Conservation (phyloP, 2,113 vertebrate species). For the Scartelaos histophorus region DNA sequence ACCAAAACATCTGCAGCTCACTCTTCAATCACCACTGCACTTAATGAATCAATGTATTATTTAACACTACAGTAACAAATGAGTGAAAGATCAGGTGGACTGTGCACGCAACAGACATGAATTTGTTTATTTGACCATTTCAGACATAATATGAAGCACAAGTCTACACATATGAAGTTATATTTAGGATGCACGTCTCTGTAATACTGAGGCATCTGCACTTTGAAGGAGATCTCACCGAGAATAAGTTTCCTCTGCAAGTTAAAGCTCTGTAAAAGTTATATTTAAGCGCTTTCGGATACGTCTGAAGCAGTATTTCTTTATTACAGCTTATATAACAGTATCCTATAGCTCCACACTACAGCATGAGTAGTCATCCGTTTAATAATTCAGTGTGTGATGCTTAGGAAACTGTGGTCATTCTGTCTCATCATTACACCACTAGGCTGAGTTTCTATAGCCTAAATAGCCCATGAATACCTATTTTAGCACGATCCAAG, state of each 20-base stretch:
- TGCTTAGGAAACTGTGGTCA: background rate
- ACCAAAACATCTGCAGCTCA: too few relatives aligned
- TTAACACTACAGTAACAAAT: too few relatives aligned
- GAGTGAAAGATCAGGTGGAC: too few relatives aligned
- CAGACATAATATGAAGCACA: background rate
- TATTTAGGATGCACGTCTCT: background rate
- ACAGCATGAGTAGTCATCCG: background rate
- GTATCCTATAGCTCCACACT: background rate
- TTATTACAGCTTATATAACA: background rate
- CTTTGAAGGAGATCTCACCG: background rate
- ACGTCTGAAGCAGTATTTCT: background rate
- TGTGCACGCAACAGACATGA: too few relatives aligned
- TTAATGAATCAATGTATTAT: too few relatives aligned
- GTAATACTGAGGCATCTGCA: background rate
- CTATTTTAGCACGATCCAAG: background rate
- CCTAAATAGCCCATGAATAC: background rate
- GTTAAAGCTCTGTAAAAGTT: background rate
- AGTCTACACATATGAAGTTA: background rate
- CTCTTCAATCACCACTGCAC: too few relatives aligned
- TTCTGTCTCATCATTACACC: background rate
- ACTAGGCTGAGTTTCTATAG: background rate
- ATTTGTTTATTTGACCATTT: background rate
- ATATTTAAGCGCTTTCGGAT: background rate
- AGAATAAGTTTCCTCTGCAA: background rate
- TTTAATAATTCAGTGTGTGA: constrained; percentile 6